phyloP scores from a whole-genome alignment of 2,113 vertebrate genomes.

The Desmodus rotundus region DNA sequence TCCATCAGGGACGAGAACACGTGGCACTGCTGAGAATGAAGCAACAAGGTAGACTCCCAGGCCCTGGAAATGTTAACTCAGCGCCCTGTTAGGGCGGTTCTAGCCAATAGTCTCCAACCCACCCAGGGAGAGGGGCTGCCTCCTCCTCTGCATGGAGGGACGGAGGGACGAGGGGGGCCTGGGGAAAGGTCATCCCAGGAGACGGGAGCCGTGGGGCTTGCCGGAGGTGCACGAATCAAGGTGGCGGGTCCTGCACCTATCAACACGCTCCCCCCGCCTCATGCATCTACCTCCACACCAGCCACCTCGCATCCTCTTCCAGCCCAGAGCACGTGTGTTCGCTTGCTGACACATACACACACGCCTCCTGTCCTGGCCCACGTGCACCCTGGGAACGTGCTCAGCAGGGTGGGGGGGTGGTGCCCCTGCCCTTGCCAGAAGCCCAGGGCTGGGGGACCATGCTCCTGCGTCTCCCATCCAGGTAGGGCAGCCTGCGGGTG shows the following conservation, averaged over 20 bases:
- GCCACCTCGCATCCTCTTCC: neutral
- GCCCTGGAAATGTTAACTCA: fast-evolving
- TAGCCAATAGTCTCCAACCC: neutral
- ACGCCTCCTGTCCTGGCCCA: neutral
- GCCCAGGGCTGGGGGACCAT: neutral
- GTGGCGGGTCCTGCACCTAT: neutral
- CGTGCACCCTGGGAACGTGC: fast-evolving
- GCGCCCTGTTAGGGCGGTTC: fast-evolving
- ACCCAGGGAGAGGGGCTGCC: neutral
- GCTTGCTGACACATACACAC: neutral
- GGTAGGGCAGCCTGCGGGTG: neutral
- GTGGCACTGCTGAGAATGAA: neutral
- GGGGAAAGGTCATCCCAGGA: neutral
- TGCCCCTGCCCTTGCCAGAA: neutral
- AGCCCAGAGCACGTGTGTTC: neutral
- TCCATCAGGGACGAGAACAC: no score
- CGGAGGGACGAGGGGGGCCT: fast-evolving
- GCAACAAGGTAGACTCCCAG: no score
- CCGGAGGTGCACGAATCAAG: neutral
- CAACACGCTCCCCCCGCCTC: neutral
- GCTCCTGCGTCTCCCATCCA: neutral
- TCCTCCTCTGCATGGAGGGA: neutral
- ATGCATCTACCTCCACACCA: neutral
- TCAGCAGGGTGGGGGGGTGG: no score
- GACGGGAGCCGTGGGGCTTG: neutral